Evolutionary conservation across 1,140 invertebrate species (phyloP).

Genomic region (Brachionus manjavacas): DNA sequence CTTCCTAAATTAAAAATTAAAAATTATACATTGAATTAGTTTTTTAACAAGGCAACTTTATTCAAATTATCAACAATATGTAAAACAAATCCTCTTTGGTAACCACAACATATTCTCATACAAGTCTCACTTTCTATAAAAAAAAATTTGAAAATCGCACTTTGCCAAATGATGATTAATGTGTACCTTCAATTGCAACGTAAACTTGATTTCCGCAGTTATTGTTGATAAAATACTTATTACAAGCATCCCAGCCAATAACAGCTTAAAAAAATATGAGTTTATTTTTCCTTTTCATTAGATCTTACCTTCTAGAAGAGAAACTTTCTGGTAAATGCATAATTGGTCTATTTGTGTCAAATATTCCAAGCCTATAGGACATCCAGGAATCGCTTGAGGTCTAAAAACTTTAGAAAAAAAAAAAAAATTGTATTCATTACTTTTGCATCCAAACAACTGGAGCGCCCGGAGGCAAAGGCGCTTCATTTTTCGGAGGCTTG

Average conservation of each 20-base stretch:
- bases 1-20: conserved; percentile 50
- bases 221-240: conserved; percentile 63
- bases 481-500: conserved; percentile 1
- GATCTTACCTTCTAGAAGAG: conserved; percentile 69
- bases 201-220: conserved; percentile 51
- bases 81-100: conserved; percentile 66
- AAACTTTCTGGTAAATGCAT: conserved; percentile 79
- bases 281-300: not conserved
- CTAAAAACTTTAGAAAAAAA: conserved; percentile 48
- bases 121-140: conserved; percentile 69
- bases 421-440: not conserved
- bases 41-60: too few relatives aligned
- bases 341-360: conserved; percentile 81
- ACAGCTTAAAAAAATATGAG: conserved; percentile 60
- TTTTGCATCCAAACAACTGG: conserved; percentile 18
- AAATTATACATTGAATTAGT: too few relatives aligned
- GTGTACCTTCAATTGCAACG: conserved; percentile 52
- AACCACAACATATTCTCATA: conserved; percentile 72
- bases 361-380: conserved; percentile 85
- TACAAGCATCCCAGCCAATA: conserved; percentile 79
- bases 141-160: not conserved
- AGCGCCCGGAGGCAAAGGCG: not conserved
- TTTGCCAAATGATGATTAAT: not conserved
- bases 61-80: conserved; percentile 22
- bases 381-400: conserved; percentile 67